phyloP scores from a whole-genome alignment of 2,797 vertebrate genomes.

The Anomalospiza imberbis region DNA sequence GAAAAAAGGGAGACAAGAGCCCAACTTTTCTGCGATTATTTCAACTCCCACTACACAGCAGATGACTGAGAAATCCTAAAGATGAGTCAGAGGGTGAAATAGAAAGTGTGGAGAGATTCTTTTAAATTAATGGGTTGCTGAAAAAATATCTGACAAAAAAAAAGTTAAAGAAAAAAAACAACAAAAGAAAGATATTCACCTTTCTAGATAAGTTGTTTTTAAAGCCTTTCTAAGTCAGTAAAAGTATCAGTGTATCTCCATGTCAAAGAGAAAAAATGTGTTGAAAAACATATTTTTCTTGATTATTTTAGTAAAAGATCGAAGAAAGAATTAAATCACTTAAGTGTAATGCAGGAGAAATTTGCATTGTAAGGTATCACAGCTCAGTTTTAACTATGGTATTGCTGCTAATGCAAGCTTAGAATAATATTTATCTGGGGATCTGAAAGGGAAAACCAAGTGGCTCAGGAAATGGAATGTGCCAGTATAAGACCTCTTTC shows the following conservation, averaged over 20 bases:
- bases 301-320: neutral
- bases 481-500: neutral
- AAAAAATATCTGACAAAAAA: neutral
- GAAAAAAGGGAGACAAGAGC: neutral
- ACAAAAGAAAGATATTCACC: neutral
- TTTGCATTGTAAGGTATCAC: neutral
- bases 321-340: neutral
- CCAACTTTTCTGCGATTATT: conserved; percentile 23
- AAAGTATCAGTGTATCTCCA: neutral
- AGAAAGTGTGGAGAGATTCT: neutral
- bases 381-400: neutral
- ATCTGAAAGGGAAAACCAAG: neutral
- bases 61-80: conserved; percentile 35
- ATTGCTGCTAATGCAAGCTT: neutral
- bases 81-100: conserved; percentile 27
- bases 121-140: neutral
- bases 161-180: neutral
- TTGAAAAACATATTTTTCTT: neutral
- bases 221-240: neutral
- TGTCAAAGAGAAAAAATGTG: neutral
- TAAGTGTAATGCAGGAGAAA: neutral
- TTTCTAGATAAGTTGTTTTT: neutral
- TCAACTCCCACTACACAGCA: neutral
- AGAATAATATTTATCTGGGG: neutral
- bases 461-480: neutral